Evolutionary conservation across 2,797 vertebrate species (phyloP), one percentile per base, ranked within the genome.

Genomic region (Sebastes trivittatus): DNA sequence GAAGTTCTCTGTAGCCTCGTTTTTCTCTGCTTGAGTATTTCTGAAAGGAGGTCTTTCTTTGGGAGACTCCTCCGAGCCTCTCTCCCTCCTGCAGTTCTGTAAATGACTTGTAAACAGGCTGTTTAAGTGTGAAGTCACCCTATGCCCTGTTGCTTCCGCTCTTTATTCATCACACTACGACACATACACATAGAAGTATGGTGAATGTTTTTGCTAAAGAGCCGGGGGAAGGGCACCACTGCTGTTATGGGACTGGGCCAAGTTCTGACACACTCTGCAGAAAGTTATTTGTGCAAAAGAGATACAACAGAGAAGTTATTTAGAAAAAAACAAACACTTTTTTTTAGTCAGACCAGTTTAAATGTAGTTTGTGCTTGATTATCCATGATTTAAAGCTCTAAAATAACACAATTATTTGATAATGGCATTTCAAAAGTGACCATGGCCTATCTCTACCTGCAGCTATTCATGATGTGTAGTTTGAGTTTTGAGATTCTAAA

Each of bases 71-170:
- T 78, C 55, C 0, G 63, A 78, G 86, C 66, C 73, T 27, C 77
- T 78, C 64, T 80, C 76, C 81, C 87, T 85, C 92, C 86, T 30
- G 78, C 83, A 80, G 83, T 63, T 93, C 72, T 86, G 88, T 89
- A 90, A 92, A 89, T 90, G 84, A 89, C 89, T 91, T 86, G 91
- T 93, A 94, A 93, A 93, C 88, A 91, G 88, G 66, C 87, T 93
- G 88, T 92, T 93, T 87, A 90, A 92, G 93, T 93, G 94, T 89
- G 90, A 93, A 94, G 90, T 92, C 87, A 88, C 88, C 91, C 92
- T 80, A 11, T 87, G 91, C 85, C 91, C 91, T 72, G 81, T 77
- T 83, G 81, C 88, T 94, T 94, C 93, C 91, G 82, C 87, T 91
- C 87, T 89, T 87, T 91, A 91, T 94, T 92, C 93, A 93, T 92